Evolutionary conservation across 1,140 invertebrate species (phyloP).

Genomic region (Anagrus nilaparvatae): DNA sequence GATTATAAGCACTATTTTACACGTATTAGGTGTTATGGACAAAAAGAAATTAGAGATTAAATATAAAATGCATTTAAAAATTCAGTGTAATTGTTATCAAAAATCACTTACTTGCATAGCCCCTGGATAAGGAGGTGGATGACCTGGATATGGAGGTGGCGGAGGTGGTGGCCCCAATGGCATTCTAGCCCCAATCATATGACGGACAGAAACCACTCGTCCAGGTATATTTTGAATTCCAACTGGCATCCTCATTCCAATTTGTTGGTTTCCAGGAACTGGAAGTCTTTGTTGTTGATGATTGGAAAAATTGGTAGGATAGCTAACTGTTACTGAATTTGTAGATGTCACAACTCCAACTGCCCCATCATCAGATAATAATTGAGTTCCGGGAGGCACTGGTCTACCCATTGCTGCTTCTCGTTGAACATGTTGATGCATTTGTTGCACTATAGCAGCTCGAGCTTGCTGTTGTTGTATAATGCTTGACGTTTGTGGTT

Average conservation of each 20-base stretch:
- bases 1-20: too few species aligned
- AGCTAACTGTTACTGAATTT: constrained; percentile 51
- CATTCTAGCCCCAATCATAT: constrained; percentile 38
- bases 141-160: constrained; percentile 57
- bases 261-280: constrained; percentile 33
- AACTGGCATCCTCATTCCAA: constrained; percentile 34
- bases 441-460: constrained; percentile 36
- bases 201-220: constrained; percentile 36
- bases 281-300: constrained; percentile 34
- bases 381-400: constrained; percentile 48
- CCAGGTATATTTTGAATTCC: constrained; percentile 34
- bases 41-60: too few species aligned
- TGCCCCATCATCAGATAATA: constrained; percentile 52
- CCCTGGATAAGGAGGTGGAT: constrained; percentile 38
- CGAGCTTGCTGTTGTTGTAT: constrained; percentile 29
- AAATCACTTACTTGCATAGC: constrained; percentile 33
- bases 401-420: constrained; percentile 49
- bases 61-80: too few species aligned
- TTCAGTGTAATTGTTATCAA: constrained; percentile 9
- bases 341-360: constrained; percentile 54
- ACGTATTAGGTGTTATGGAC: too few species aligned
- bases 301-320: constrained; percentile 43
- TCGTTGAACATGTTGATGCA: constrained; percentile 52
- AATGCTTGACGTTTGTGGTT: constrained; percentile 18
- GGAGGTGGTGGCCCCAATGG: constrained; percentile 48